Evolutionary conservation across 2,797 vertebrate species (phyloP).

Genomic region (Ataeniobius toweri): DNA sequence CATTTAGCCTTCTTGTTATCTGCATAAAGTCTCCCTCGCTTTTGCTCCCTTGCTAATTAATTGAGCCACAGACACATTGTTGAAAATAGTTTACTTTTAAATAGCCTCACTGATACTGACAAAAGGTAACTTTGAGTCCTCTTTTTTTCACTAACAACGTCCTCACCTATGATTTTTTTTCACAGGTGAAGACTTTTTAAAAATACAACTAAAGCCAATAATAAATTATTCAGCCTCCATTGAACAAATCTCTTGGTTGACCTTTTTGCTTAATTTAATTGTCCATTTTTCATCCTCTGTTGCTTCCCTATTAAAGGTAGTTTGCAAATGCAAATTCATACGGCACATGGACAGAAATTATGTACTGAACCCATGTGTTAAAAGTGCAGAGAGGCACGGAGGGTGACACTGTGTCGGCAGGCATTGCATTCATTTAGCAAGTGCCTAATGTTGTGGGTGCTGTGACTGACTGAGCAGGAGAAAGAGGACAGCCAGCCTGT

Average conservation of each 20-base stretch:
- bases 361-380: slow-evolving; percentile 19
- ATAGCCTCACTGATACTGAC: neutral
- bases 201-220: neutral
- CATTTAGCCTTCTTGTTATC: neutral
- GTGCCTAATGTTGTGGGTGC: slow-evolving; percentile 49
- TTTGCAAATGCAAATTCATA: slow-evolving; percentile 7
- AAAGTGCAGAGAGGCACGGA: neutral
- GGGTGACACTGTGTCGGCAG: slow-evolving; percentile 32
- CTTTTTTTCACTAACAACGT: neutral
- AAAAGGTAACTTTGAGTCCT: neutral
- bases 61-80: neutral
- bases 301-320: slow-evolving; percentile 19
- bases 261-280: slow-evolving; percentile 33
- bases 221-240: slow-evolving; percentile 44
- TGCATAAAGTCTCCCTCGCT: neutral
- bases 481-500: slow-evolving; percentile 58
- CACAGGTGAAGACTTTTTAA: neutral
- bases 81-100: neutral
- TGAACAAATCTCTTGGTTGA: slow-evolving; percentile 26
- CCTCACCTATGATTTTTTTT: neutral
- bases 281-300: slow-evolving; percentile 24
- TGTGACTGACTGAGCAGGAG: slow-evolving; percentile 51
- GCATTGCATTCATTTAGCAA: slow-evolving; percentile 55
- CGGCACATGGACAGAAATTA: slow-evolving; percentile 24
- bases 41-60: neutral